Conservation (phyloP, 2,113 vertebrate genomes). For the Sylvia atricapilla region DNA sequence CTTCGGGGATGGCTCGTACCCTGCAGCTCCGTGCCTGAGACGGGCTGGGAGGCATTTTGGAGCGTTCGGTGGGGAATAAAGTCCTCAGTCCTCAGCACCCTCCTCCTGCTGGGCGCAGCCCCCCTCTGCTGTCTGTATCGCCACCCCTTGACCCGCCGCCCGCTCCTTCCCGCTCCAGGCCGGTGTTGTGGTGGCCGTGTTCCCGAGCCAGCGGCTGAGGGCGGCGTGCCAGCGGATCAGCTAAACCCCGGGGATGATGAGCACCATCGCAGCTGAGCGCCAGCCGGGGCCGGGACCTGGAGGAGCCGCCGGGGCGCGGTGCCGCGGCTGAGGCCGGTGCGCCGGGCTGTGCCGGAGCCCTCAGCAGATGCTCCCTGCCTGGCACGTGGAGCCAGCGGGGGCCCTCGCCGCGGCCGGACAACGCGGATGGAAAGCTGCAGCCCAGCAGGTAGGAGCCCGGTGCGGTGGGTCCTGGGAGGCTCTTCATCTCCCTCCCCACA, state of each 20-base stretch:
- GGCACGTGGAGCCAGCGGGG: neutral
- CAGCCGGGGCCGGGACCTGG: neutral
- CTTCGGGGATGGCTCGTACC: neutral
- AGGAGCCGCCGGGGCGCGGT: neutral
- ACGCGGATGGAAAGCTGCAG: conserved; percentile 38
- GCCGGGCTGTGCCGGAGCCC: neutral
- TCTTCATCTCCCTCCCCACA: accelerated
- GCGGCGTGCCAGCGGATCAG: conserved; percentile 9
- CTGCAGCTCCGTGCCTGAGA: neutral
- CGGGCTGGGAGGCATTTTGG: neutral
- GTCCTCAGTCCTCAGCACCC: neutral
- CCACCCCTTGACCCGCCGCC: neutral
- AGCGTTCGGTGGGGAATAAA: neutral
- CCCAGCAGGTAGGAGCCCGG: neutral
- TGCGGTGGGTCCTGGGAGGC: accelerated
- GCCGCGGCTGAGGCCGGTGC: neutral
- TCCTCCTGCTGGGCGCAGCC: neutral
- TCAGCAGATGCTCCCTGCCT: neutral
- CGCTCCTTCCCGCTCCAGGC: conserved; percentile 44
- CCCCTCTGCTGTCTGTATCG: accelerated
- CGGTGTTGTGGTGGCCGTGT: neutral
- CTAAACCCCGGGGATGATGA: neutral
- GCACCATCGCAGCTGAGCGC: neutral
- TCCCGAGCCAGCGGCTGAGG: neutral
- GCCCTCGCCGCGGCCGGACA: neutral